A percentile compares a stretch with the other conserved stretches of the same genome.
phyloP scores from a whole-genome alignment of 2,113 vertebrate genomes.

The Malurus cyaneus region DNA sequence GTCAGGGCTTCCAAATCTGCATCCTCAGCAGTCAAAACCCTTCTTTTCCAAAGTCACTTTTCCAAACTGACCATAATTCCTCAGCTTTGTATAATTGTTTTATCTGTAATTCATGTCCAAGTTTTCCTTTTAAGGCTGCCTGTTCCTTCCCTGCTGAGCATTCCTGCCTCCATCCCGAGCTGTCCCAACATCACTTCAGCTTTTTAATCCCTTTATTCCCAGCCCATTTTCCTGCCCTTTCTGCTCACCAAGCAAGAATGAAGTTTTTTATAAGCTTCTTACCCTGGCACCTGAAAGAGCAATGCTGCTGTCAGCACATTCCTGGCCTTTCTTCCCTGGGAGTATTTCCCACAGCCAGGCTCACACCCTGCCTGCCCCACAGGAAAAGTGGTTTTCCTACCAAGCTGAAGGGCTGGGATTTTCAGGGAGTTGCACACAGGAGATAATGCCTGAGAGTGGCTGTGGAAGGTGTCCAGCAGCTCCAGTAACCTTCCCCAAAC shows the following conservation, averaged over 20 bases:
- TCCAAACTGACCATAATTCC: not conserved
- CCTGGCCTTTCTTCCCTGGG: not conserved
- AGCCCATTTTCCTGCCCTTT: not conserved
- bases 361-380: not conserved
- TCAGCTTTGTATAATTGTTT: not conserved
- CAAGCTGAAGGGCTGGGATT: not conserved
- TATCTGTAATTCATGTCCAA: not conserved
- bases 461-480: not conserved
- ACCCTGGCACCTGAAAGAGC: not conserved
- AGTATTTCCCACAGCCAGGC: not conserved
- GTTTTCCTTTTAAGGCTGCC: not conserved
- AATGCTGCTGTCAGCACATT: not conserved
- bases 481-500: conserved; percentile 6
- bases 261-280: not conserved
- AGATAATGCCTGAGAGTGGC: not conserved
- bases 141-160: not conserved
- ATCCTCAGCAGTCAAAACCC: not conserved
- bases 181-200: not conserved
- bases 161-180: not conserved
- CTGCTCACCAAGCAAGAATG: not conserved
- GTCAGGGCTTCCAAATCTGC: not conserved
- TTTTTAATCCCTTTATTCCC: not conserved
- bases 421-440: not conserved
- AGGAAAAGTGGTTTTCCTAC: not conserved
- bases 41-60: not conserved